Evolutionary conservation across 2,888 invertebrate genomes (phyloP), one percentile per base, ranked within the genome.

Genomic region (Leptopilina syphax): DNA sequence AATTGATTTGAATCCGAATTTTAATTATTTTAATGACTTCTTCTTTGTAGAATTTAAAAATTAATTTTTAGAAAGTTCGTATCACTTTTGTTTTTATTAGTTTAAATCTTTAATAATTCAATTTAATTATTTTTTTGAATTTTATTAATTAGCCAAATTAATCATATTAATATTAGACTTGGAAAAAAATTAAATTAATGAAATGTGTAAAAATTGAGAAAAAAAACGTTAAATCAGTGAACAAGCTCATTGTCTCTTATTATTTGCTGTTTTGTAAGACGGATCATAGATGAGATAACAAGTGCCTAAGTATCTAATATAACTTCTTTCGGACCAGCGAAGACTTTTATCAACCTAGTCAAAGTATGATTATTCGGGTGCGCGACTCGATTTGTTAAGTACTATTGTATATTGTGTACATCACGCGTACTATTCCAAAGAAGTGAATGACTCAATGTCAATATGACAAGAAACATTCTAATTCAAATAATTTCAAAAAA

Each of bases 301-400:
- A 92, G 92, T 92, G 92, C 92, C 92, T 92, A 91, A 90, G 90
- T 91, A 91, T 89, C 89, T 89, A 87, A 88, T 89, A 84, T 86
- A 86, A 91, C 90, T 90, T 92, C 89, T 90, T 91, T 91, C 88
- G 91, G 91, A 91, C 91, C 91, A 92, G 90, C 89, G 88, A 89
- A 91, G 88, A 91, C 88, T 90, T 90, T 89, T 91, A 90, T 90
- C 89, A 88, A 89, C 88, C 87, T 89, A 89, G 88, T 86, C 86
- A 85, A 88, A 88, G 84, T 88, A 88, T 86, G 83, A 87, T 86
- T 86, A 87, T 85, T 86, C 73, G 70, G 54, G 34, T 73, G 70
- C 57, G 34, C 54, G 54, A 73, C 70, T 73, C 54, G 70, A 73
- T 73, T 73, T 18, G 73, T 73, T 73, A 60, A 73, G 41, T 73